Evolutionary conservation across 35 echinoderm and acorn worm species (phyloP).

Genomic region (Diadema setosum): DNA sequence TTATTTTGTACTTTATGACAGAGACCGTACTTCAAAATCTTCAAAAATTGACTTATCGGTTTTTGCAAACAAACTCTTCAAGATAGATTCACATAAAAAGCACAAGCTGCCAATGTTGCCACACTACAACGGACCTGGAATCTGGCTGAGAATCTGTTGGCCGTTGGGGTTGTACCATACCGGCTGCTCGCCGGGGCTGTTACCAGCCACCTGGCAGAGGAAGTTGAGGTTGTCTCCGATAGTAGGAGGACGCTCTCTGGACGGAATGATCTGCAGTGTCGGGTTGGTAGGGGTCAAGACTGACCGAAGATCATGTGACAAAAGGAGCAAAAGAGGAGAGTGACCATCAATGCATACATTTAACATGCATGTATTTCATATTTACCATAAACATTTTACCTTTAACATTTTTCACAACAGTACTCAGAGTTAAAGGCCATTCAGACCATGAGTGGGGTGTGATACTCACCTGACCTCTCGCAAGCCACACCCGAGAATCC

Average conservation of each 20-base stretch:
- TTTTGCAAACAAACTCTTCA: too few species aligned
- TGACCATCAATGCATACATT: not conserved
- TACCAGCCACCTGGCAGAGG: constrained; percentile 6
- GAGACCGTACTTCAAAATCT: too few species aligned
- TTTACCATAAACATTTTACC: not conserved
- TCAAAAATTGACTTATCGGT: too few species aligned
- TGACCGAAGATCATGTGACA: not conserved
- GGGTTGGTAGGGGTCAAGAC: not conserved
- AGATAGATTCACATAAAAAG: too few species aligned
- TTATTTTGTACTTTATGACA: too few species aligned
- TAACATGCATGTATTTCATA: not conserved
- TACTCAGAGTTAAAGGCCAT: not conserved
- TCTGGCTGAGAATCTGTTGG: not conserved
- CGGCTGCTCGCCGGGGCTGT: not conserved
- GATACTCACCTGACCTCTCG: constrained; percentile 44
- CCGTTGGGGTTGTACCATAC: constrained; percentile 31
- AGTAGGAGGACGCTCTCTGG: not conserved
- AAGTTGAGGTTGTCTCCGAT: constrained; percentile 38
- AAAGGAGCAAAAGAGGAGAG: not conserved
- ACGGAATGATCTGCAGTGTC: not conserved
- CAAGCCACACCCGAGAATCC: constrained; percentile 33
- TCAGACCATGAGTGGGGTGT: not conserved
- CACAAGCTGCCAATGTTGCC: too few species aligned
- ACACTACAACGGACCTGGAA: not conserved
- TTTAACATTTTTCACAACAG: not conserved